Evolutionary conservation across 92 coral and sea anemone species (phyloP), one percentile per base, ranked within the genome.

Genomic region (Porites divaricata): DNA sequence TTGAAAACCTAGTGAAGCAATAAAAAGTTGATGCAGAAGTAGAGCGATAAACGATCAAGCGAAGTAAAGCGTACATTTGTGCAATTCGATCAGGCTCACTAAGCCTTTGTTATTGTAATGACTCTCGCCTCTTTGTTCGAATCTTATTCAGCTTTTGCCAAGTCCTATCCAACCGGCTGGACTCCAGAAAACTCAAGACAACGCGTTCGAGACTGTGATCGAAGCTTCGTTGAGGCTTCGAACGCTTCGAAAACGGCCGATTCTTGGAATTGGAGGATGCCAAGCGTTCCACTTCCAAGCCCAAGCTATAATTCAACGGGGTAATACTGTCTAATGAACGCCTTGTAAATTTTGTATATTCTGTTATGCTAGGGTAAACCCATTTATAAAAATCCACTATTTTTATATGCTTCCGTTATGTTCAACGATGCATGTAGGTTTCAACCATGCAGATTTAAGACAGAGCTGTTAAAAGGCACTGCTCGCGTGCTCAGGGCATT

Each of bases 261-360:
- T 74, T 82, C 93, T 76, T 87, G 95, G 82, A 86, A 84, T 57
- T 88, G 93, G 94, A 94, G 91, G 86, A 96, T 96, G 99, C 99
- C 99, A 45, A 96, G 99, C 83, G 96, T 96, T 76, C 99, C 99
- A 45, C 92, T 96, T 74, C 92, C 99, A 66, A 96, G 99, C 88
- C 99, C 99, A 74, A 90, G 96, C 90, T 96, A 88, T 35, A 35
- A 35, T 85, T 96, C 99, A 85, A 93, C 98, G 93, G 99, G 99
- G 99, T 96, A 91, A 87, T 92, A 91, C 85, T 78, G 81, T 87
- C 28, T 67, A 82, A 69, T 77, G 89, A 86, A 89, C 50, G 76
- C 92, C 90, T 90, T 94, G 97, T 91, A 89, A 88, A 87, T 86
- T 90, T 66, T 74, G 62, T 66, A 28, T 65, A 24, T 84, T 75